Conservation (phyloP, 2,113 vertebrate genomes). For the Corythoichthys intestinalis region DNA sequence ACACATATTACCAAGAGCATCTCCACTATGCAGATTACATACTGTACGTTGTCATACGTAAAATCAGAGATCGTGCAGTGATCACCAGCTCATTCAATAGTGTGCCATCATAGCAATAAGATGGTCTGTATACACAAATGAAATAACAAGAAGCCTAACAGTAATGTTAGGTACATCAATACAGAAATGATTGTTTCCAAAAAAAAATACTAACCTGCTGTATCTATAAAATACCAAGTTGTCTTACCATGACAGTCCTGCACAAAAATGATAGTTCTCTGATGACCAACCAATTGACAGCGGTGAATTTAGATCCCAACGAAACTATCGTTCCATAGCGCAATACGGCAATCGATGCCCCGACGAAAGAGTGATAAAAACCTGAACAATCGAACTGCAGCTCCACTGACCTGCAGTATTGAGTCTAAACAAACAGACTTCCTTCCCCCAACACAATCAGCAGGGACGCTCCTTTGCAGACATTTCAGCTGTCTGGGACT, state of each 20-base stretch:
- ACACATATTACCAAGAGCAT: neutral
- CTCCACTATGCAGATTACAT: neutral
- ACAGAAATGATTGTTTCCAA: neutral
- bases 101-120: neutral
- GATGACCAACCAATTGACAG: neutral
- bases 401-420: neutral
- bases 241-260: neutral
- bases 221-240: neutral
- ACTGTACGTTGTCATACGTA: neutral
- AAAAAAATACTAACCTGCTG: neutral
- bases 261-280: neutral
- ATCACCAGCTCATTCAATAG: neutral
- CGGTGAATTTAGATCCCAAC: neutral
- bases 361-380: neutral
- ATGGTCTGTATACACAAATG: neutral
- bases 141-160: neutral
- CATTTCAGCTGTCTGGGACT: slow-evolving; percentile 5
- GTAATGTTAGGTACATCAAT: neutral
- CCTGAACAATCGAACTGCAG: slow-evolving; percentile 6
- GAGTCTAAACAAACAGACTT: slow-evolving; percentile 18
- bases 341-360: neutral
- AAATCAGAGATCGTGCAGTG: neutral
- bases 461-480: neutral
- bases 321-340: neutral
- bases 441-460: neutral